phyloP scores from a whole-genome alignment of 1,140 invertebrate genomes.

The Phthorimaea operculella region DNA sequence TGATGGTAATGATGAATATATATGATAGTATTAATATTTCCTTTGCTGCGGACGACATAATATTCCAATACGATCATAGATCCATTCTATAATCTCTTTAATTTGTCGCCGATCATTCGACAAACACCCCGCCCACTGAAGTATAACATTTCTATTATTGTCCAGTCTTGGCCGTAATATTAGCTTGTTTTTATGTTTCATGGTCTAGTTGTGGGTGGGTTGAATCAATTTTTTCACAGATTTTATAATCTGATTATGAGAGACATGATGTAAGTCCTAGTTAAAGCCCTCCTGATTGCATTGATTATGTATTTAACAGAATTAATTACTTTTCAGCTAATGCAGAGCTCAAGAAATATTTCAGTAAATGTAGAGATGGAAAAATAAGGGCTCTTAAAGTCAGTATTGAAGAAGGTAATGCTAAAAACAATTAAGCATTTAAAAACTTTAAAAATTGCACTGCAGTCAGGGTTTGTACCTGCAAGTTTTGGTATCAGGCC shows the following conservation, averaged over 20 bases:
- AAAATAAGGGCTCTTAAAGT: conserved; percentile 85
- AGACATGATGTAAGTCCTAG: background rate
- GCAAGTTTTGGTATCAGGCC: too few relatives aligned
- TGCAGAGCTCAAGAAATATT: conserved; percentile 81
- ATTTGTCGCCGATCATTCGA: background rate
- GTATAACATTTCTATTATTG: background rate
- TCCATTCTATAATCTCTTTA: background rate
- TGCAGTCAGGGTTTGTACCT: too few relatives aligned
- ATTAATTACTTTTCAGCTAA: conserved; percentile 75
- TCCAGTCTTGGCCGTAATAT: too few relatives aligned
- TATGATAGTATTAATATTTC: background rate
- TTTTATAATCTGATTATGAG: background rate
- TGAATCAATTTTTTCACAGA: background rate
- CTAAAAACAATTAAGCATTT: too few relatives aligned
- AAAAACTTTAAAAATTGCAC: too few relatives aligned
- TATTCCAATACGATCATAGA: too few relatives aligned
- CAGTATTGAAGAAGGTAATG: conserved; percentile 85
- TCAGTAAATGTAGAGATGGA: conserved; percentile 84
- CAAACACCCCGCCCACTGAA: background rate
- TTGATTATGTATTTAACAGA: conserved; percentile 16
- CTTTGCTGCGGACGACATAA: background rate
- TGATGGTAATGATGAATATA: background rate
- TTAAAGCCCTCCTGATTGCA: conserved; percentile 4
- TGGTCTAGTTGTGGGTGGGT: background rate
- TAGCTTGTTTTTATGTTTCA: background rate